phyloP scores from a whole-genome alignment of 2,797 vertebrate species.

The Aldrovandia affinis region DNA sequence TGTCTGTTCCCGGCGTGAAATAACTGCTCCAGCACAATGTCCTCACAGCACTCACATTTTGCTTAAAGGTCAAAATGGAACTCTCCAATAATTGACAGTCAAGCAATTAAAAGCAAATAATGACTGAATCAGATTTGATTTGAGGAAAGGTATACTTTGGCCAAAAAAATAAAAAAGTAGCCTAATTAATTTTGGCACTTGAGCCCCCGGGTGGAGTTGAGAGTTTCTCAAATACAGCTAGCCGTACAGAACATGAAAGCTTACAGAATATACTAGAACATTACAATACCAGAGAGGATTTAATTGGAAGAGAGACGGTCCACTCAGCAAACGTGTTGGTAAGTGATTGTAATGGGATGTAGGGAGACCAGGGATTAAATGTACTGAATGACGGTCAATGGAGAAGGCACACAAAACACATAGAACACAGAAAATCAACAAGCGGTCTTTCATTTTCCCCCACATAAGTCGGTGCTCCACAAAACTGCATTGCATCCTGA shows the following conservation, averaged over 20 bases:
- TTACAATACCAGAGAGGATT: neutral
- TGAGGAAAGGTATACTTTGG: neutral
- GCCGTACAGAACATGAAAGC: neutral
- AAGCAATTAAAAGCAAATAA: slow-evolving; percentile 10
- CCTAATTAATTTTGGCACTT: neutral
- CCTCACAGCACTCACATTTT: slow-evolving; percentile 20
- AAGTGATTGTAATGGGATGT: no score
- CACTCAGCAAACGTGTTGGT: no score
- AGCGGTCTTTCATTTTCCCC: no score
- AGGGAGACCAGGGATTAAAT: no score
- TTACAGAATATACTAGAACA: neutral
- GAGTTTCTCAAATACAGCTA: slow-evolving; percentile 7
- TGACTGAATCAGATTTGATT: slow-evolving; percentile 7
- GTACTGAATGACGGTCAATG: no score
- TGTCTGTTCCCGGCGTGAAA: neutral
- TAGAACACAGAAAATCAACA: no score
- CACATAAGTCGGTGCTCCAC: no score
- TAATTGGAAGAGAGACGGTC: neutral
- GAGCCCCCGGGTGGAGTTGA: neutral
- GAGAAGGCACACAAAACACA: no score
- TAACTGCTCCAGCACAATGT: neutral
- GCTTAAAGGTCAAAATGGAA: neutral
- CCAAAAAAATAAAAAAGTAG: neutral
- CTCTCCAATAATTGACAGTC: slow-evolving; percentile 12
- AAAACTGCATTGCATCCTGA: no score